Conservation (phyloP, 2,113 vertebrate genomes). For the Saiga tatarica region DNA sequence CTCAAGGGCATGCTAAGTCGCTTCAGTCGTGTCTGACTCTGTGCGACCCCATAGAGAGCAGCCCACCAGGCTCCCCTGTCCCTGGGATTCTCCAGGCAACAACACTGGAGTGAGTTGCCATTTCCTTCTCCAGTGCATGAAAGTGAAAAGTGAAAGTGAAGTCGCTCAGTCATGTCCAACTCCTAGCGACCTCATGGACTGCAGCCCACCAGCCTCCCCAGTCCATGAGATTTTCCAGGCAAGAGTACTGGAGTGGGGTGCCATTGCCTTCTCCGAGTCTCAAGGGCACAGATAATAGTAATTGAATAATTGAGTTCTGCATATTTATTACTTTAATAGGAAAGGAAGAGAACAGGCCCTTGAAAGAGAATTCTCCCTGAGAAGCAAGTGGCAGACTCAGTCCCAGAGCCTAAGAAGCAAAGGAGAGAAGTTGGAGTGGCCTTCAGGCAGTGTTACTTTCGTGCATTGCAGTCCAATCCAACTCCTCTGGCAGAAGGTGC, state of each 20-base stretch:
- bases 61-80: no score
- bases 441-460: not conserved
- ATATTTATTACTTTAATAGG: not conserved
- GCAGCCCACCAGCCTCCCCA: no score
- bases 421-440: not conserved
- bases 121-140: no score
- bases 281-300: not conserved
- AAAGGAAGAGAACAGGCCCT: not conserved
- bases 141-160: no score
- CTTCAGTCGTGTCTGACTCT: no score
- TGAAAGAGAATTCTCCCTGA: not conserved
- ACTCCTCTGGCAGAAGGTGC: not conserved
- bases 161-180: no score
- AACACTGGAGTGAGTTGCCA: no score
- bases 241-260: no score
- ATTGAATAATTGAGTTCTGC: not conserved
- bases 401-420: not conserved
- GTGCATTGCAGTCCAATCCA: not conserved
- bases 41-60: no score
- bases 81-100: no score
- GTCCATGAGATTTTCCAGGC: no score
- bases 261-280: not conserved
- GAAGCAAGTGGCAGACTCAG: not conserved
- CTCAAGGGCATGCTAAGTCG: not conserved
- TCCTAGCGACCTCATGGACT: no score